A percentile compares a stretch with the other conserved stretches of the same genome.
Evolutionary conservation across 2,888 invertebrate genomes (phyloP).

Genomic region (Drosophila mimica): DNA sequence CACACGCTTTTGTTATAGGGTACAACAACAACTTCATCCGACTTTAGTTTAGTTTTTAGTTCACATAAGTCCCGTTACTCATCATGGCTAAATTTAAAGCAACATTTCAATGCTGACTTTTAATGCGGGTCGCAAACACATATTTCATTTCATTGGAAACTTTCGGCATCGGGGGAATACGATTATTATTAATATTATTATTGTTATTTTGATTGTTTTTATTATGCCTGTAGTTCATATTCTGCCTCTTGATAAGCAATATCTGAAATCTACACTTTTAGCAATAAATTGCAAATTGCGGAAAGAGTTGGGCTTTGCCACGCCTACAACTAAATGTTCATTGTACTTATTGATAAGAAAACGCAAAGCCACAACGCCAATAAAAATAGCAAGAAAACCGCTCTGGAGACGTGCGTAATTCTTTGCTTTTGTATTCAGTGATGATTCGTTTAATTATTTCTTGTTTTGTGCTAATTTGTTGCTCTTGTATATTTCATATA

Average conservation of each 20-base stretch:
- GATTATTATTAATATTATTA: not conserved
- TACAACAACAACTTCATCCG: slow-evolving; percentile 1
- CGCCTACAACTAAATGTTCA: slow-evolving; percentile 15
- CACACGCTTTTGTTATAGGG: not conserved
- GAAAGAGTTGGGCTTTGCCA: not conserved
- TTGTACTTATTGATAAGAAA: slow-evolving; percentile 40
- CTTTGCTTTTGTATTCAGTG: slow-evolving; percentile 1
- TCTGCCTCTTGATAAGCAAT: not conserved
- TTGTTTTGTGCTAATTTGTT: slow-evolving; percentile 2
- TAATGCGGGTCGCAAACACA: slow-evolving; percentile 39
- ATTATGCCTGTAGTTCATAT: not conserved
- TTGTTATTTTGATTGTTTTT: not conserved
- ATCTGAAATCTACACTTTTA: not conserved
- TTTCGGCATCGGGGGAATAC: not conserved
- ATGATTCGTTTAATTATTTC: not conserved
- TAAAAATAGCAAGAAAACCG: slow-evolving; percentile 3
- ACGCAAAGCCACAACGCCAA: not conserved
- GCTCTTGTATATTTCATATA: not conserved
- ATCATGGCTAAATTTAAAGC: slow-evolving; percentile 42
- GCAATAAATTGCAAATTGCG: slow-evolving; percentile 8
- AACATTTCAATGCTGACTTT: slow-evolving; percentile 22
- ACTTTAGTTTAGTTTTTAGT: slow-evolving; percentile 16
- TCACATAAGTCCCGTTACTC: slow-evolving; percentile 33
- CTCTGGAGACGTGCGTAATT: slow-evolving; percentile 38
- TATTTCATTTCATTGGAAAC: slow-evolving; percentile 26